phyloP scores from a whole-genome alignment of 2,888 invertebrate species.

The Aelia acuminata region DNA sequence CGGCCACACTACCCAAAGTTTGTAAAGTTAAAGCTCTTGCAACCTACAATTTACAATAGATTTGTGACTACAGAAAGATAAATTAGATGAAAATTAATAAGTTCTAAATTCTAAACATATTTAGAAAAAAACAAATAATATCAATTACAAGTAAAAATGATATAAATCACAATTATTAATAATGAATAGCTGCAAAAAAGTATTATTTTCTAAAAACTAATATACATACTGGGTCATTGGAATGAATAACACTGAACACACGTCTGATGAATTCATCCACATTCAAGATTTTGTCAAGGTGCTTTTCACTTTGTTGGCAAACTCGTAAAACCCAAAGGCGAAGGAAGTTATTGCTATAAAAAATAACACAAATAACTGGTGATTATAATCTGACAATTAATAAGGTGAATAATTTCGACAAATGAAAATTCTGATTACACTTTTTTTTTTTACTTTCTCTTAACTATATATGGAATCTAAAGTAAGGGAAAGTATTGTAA shows the following conservation, averaged over 20 bases:
- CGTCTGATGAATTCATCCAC: slow-evolving; percentile 93
- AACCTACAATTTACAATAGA: slow-evolving; percentile 68
- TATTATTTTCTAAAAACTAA: slow-evolving; percentile 1
- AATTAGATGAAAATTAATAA: background rate
- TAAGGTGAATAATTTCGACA: no score
- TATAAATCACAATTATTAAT: no score
- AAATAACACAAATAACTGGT: background rate
- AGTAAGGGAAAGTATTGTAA: no score
- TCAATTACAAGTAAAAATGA: no score
- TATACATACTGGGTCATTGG: slow-evolving; percentile 86
- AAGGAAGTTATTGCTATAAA: slow-evolving; percentile 86
- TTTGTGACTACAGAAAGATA: background rate
- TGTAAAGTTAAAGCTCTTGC: slow-evolving; percentile 91
- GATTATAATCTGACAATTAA: no score
- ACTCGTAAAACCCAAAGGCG: slow-evolving; percentile 93
- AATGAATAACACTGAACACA: slow-evolving; percentile 94
- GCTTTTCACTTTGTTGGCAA: slow-evolving; percentile 95
- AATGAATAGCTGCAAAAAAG: background rate
- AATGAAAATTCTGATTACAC: no score
- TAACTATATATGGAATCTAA: no score
- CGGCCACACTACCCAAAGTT: slow-evolving; percentile 92
- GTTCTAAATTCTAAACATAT: no score
- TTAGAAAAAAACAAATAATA: no score
- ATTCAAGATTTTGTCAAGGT: slow-evolving; percentile 94
- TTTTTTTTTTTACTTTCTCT: no score